Percentiles rank a stretch among this genome's conserved stretches.
Conservation (phyloP, 2,888 invertebrate genomes). For the Helleia helle region DNA sequence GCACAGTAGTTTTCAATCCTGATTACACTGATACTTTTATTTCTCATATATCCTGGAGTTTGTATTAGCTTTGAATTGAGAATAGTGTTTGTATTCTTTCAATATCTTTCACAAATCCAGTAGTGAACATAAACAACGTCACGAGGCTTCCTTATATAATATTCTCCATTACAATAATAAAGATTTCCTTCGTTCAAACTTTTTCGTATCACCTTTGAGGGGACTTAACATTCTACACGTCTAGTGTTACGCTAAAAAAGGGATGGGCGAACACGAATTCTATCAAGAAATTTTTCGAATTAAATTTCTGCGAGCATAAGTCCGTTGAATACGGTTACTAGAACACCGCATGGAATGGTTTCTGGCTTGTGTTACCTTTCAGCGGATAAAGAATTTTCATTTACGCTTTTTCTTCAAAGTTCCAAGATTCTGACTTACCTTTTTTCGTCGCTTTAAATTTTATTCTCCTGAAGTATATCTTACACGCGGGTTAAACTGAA, state of each 20-base stretch:
- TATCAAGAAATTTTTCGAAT: conserved; percentile 9
- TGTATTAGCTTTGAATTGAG: neutral
- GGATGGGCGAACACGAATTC: neutral
- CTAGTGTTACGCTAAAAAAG: neutral
- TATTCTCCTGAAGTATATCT: too few relatives aligned
- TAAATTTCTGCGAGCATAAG: conserved; percentile 8
- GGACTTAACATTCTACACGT: neutral
- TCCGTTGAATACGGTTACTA: conserved; percentile 3
- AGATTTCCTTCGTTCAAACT: neutral
- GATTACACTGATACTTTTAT: too few relatives aligned
- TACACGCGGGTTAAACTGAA: too few relatives aligned
- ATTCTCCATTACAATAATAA: neutral
- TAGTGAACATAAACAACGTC: neutral
- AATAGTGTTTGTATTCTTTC: too few relatives aligned
- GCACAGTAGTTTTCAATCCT: too few relatives aligned
- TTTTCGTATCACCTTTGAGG: neutral
- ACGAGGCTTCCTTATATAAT: neutral
- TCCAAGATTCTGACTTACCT: too few relatives aligned
- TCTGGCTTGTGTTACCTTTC: neutral
- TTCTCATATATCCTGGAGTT: too few relatives aligned
- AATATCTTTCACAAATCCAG: neutral
- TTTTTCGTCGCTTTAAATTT: too few relatives aligned
- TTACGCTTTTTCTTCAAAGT: neutral
- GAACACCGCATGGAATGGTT: neutral
- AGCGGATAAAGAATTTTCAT: neutral